These are phyloP conservation scores for Callithrix jacchus DNA, from an alignment of 2,113 vertebrate species.

Conservation along the genomic window DNA sequence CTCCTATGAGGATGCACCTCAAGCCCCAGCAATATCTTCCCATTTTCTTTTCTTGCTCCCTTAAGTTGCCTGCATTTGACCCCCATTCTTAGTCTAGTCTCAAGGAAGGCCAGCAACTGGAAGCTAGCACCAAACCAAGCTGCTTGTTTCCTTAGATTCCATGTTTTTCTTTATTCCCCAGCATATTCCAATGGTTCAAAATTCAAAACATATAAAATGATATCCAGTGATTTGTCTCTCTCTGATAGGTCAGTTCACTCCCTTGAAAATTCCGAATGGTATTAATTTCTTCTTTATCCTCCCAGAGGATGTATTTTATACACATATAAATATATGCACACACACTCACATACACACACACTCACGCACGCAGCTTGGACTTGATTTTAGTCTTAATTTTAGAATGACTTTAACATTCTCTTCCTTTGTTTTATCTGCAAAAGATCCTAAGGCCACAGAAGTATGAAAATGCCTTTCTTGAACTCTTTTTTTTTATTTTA, in stretches of 20 bases:
- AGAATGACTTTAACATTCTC: background rate
- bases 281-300: constrained; percentile 55
- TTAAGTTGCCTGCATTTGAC: constrained; percentile 37
- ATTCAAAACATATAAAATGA: constrained; percentile 48
- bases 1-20: background rate
- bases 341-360: background rate
- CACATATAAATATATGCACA: background rate
- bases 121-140: background rate
- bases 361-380: background rate
- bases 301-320: constrained; percentile 34
- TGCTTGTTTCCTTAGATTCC: background rate
- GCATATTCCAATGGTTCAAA: constrained; percentile 45
- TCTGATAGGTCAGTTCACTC: background rate
- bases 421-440: constrained; percentile 43
- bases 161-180: background rate
- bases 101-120: background rate
- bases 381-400: constrained; percentile 49
- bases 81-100: background rate
- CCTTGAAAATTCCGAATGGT: background rate
- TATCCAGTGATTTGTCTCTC: constrained; percentile 13
- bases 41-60: background rate
- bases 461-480: constrained; percentile 15
- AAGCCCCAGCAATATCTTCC: background rate
- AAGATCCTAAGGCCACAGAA: background rate
- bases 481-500: no score